Percentiles rank a stretch among this genome's conserved stretches.
These are phyloP conservation scores for Platyrinchus mystaceus DNA, from an alignment of 2,797 vertebrate genomes.

Conservation along the genomic window DNA sequence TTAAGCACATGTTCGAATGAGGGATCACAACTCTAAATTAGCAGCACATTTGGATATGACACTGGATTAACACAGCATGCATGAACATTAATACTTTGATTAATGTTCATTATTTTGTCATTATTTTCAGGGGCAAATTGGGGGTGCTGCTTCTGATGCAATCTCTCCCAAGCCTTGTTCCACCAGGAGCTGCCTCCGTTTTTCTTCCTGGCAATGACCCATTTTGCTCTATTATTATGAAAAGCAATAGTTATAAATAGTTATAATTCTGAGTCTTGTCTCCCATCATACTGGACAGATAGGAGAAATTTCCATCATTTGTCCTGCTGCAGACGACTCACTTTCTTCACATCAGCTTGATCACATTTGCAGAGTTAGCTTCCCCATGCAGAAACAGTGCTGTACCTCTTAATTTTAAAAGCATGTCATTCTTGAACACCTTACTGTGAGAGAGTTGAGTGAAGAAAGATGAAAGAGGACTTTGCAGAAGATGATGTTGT, in stretches of 20 bases:
- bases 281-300: not conserved
- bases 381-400: not conserved
- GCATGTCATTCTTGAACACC: not conserved
- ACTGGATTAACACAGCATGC: not conserved
- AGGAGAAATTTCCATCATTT: not conserved
- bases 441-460: not conserved
- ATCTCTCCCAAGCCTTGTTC: not conserved
- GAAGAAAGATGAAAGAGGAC: not conserved
- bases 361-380: not conserved
- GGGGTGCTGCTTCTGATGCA: not conserved
- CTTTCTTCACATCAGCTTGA: not conserved
- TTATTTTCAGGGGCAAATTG: not conserved
- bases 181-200: not conserved
- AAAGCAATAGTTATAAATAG: not conserved
- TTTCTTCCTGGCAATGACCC: constrained; percentile 5
- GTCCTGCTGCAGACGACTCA: not conserved
- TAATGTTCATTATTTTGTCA: no score
- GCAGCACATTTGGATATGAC: not conserved
- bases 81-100: not conserved
- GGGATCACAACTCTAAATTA: not conserved
- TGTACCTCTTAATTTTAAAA: not conserved
- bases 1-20: not conserved
- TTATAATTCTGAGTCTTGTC: not conserved
- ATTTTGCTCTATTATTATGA: not conserved
- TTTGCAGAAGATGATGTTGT: not conserved